Conservation (phyloP, 2,797 vertebrate genomes). For the Lateolabrax maculatus region DNA sequence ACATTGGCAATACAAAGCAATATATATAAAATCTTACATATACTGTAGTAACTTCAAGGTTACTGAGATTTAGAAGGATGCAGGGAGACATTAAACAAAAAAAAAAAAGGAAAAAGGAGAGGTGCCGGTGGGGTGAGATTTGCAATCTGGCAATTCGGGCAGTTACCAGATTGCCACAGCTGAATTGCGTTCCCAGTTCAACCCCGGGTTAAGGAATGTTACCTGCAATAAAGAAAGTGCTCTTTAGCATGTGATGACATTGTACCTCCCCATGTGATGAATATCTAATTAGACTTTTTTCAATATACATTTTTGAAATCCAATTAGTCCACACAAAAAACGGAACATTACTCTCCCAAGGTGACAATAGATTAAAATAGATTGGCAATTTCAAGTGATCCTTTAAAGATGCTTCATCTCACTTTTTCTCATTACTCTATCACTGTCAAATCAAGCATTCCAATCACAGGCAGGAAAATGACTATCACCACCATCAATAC, state of each 20-base stretch:
- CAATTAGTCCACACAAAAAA: constrained; percentile 81
- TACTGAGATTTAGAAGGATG: constrained; percentile 18
- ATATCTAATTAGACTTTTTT: constrained; percentile 81
- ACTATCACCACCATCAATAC: constrained; percentile 12
- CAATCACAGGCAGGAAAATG: constrained; percentile 41
- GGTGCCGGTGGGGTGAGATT: neutral
- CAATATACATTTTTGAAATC: constrained; percentile 77
- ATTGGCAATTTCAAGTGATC: constrained; percentile 77
- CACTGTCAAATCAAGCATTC: constrained; percentile 66
- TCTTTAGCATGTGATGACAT: constrained; percentile 52
- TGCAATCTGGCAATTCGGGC: no score
- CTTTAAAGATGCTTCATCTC: constrained; percentile 73
- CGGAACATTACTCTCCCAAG: constrained; percentile 75
- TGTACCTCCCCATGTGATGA: constrained; percentile 69
- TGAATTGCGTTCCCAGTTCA: no score
- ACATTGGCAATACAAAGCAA: no score
- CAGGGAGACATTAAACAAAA: neutral
- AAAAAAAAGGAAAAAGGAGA: constrained; percentile 7
- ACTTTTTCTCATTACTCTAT: constrained; percentile 70
- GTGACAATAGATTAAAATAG: constrained; percentile 83
- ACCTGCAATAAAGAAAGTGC: constrained; percentile 63
- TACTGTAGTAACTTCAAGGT: no score
- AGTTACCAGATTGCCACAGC: no score
- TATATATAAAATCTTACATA: no score
- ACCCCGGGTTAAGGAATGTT: constrained; percentile 43